Evolutionary conservation across 1,140 invertebrate genomes (phyloP).

Genomic region (Drosophila melanogaster): Release_6_plus_ISO1_MT NC_004354.4:8419501-8420000

Average conservation of each 20-base stretch:
- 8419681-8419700: slow-evolving; percentile 6
- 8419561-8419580: slow-evolving; percentile 9
- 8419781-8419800: slow-evolving; percentile 15
- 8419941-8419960: too few relatives aligned
- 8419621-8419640: slow-evolving; percentile 9
- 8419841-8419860: slow-evolving; percentile 31
- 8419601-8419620: slow-evolving; percentile 17
- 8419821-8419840: slow-evolving; percentile 31
- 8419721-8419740: background rate
- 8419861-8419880: slow-evolving; percentile 8
- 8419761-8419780: slow-evolving; percentile 24
- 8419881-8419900: slow-evolving; percentile 3
- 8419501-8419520: background rate
- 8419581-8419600: slow-evolving; percentile 15
- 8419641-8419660: slow-evolving; percentile 5
- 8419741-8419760: background rate
- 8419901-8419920: too few relatives aligned
- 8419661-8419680: slow-evolving; percentile 3
- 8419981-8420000: background rate
- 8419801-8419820: slow-evolving; percentile 12
- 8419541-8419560: background rate
- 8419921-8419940: too few relatives aligned
- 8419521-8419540: background rate
- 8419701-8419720: slow-evolving; percentile 9
- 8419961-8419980: background rate